Conservation (phyloP, 2,797 vertebrate genomes). For the Eremophila alpestris region DNA sequence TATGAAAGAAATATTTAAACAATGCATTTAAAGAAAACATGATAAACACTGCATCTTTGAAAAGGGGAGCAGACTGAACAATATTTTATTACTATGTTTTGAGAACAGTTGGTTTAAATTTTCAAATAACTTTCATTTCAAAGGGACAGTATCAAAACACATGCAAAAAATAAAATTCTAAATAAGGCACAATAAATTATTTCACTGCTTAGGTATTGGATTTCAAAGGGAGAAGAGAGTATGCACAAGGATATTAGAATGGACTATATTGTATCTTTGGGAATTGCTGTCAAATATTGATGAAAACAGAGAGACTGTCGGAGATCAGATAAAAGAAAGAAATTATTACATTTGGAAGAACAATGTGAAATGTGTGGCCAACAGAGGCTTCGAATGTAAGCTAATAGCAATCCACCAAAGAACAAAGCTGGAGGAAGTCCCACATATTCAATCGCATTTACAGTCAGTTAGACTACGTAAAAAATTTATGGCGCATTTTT, state of each 20-base stretch:
- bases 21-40: neutral
- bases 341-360: constrained; percentile 82
- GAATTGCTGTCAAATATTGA: constrained; percentile 85
- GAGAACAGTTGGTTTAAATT: constrained; percentile 81
- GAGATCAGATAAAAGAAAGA: constrained; percentile 83
- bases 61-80: constrained; percentile 41
- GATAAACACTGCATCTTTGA: neutral
- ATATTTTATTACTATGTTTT: constrained; percentile 67
- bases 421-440: constrained; percentile 75
- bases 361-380: constrained; percentile 76
- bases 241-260: constrained; percentile 77
- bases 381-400: constrained; percentile 76
- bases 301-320: constrained; percentile 79
- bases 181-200: constrained; percentile 83
- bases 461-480: constrained; percentile 71
- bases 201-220: constrained; percentile 80
- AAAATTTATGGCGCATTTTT: constrained; percentile 66
- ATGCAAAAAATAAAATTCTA: constrained; percentile 81
- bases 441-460: constrained; percentile 64
- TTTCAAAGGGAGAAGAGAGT: constrained; percentile 80
- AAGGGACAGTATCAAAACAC: constrained; percentile 78
- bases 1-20: neutral
- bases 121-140: constrained; percentile 74
- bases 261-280: constrained; percentile 80
- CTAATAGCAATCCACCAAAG: constrained; percentile 75